Conservation (phyloP, 2,888 invertebrate genomes). For the Drosophila mulleri region DNA sequence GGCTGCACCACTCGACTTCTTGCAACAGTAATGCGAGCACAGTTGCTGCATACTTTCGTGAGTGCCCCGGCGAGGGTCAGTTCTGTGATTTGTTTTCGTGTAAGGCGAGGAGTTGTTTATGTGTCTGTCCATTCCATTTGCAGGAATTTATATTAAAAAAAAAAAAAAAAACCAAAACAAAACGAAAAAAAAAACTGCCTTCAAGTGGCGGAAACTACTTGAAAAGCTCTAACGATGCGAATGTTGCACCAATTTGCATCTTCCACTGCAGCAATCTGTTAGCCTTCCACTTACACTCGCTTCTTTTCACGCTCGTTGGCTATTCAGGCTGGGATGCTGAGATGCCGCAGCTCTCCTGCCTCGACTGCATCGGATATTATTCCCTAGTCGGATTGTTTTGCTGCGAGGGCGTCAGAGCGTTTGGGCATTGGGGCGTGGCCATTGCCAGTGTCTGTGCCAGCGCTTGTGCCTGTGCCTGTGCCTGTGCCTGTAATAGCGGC, state of each 20-base stretch:
- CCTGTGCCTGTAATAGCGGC: constrained; percentile 9
- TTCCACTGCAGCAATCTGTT: constrained; percentile 31
- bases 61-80: constrained; percentile 9
- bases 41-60: constrained; percentile 31
- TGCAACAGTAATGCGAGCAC: constrained; percentile 6
- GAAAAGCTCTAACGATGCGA: constrained; percentile 49
- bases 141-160: constrained; percentile 35
- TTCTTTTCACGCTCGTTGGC: not conserved
- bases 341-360: constrained; percentile 19
- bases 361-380: constrained; percentile 8
- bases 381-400: constrained; percentile 18
- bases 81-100: constrained; percentile 40
- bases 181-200: constrained; percentile 32
- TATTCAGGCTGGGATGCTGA: constrained; percentile 41
- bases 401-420: not conserved
- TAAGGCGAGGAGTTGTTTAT: constrained; percentile 21
- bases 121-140: constrained; percentile 23
- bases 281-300: not conserved
- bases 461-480: no score
- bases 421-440: not conserved
- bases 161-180: constrained; percentile 30
- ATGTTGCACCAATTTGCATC: constrained; percentile 60
- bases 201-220: constrained; percentile 38
- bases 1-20: not conserved
- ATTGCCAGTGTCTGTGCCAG: not conserved